A percentile compares a stretch with the other conserved stretches of the same genome.
These are phyloP conservation scores for Morinoia aosen DNA, from an alignment of 2,888 invertebrate genomes.

Conservation along the genomic window DNA sequence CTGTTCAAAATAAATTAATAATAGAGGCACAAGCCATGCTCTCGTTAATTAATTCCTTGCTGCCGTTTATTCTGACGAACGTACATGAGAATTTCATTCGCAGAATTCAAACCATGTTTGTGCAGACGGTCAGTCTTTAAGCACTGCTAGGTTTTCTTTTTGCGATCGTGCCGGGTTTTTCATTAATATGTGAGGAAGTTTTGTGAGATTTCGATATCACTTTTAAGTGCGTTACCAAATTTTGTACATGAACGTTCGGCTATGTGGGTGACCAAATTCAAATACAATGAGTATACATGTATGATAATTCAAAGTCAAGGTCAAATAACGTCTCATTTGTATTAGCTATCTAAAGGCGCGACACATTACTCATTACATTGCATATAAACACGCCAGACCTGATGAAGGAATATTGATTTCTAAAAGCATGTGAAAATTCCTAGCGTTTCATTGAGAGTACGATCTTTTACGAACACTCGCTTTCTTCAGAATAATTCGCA, in stretches of 20 bases:
- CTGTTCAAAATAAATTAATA: neutral
- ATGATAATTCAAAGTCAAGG: too few species aligned
- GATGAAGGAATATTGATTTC: too few species aligned
- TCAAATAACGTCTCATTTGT: too few species aligned
- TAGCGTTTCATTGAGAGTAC: too few species aligned
- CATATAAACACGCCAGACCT: too few species aligned
- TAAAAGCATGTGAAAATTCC: too few species aligned
- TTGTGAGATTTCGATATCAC: neutral
- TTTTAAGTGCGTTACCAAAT: neutral
- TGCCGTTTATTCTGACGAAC: neutral
- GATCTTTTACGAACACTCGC: too few species aligned
- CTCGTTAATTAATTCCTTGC: neutral
- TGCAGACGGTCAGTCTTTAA: neutral
- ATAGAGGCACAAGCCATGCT: neutral
- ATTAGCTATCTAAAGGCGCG: too few species aligned
- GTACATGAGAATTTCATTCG: neutral
- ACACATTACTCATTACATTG: too few species aligned
- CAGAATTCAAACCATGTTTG: neutral
- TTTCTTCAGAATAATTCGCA: too few species aligned
- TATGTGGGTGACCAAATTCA: too few species aligned
- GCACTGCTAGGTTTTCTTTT: neutral
- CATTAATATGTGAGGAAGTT: neutral
- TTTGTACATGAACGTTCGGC: neutral
- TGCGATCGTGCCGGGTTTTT: neutral
- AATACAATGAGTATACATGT: too few species aligned